Percentiles rank a stretch among this genome's conserved stretches.
These are phyloP conservation scores for Paramormyrops hopkinsi DNA, from an alignment of 2,797 vertebrate genomes.

Conservation along the genomic window DNA sequence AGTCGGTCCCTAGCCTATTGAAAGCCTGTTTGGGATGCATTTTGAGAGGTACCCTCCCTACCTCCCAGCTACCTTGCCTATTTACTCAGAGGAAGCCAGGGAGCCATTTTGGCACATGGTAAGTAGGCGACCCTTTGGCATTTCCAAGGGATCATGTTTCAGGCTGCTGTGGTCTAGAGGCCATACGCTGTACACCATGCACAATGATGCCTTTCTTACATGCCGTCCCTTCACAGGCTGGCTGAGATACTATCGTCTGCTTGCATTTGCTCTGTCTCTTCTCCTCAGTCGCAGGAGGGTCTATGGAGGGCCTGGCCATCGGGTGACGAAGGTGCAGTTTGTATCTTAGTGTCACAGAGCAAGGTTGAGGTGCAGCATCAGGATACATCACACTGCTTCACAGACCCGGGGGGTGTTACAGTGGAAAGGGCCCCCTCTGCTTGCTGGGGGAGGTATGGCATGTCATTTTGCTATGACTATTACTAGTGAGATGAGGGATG, in stretches of 20 bases:
- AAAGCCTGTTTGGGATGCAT: background rate
- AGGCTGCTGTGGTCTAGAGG: background rate
- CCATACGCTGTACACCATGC: background rate
- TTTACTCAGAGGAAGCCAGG: conserved; percentile 15
- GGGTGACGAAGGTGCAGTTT: background rate
- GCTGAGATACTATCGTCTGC: background rate
- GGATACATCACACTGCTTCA: background rate
- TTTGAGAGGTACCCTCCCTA: background rate
- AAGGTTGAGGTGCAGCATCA: background rate
- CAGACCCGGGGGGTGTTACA: background rate
- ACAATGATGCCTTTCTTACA: background rate
- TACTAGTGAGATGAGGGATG: background rate
- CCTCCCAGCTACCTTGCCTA: background rate
- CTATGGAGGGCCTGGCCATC: background rate
- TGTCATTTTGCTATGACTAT: background rate
- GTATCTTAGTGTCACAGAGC: background rate
- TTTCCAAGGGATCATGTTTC: conserved; percentile 8
- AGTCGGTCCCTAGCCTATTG: background rate
- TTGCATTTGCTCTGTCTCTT: background rate
- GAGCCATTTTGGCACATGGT: background rate
- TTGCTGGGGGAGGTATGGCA: background rate
- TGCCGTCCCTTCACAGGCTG: background rate
- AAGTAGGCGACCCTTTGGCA: conserved; percentile 10
- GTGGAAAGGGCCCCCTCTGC: background rate
- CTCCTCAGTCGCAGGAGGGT: background rate